A percentile compares a stretch with the other conserved stretches of the same genome.
Conservation (phyloP, 2,113 vertebrate species). For the Aspidoscelis tigris region DNA sequence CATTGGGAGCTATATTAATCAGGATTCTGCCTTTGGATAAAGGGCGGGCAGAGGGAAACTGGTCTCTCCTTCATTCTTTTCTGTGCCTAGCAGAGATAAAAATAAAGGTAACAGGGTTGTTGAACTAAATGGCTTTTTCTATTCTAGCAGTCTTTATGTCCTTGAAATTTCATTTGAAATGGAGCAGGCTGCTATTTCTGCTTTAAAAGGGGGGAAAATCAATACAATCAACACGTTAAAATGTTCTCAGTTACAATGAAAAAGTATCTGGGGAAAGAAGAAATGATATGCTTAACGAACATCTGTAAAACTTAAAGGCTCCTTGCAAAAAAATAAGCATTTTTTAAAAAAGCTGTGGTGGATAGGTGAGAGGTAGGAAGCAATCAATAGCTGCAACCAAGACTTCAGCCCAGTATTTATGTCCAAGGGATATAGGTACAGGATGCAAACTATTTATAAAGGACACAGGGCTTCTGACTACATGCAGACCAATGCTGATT, state of each 20-base stretch:
- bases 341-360: not conserved
- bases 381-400: not conserved
- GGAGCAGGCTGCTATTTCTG: conserved; percentile 37
- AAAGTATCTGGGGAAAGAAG: conserved; percentile 35
- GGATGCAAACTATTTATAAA: not conserved
- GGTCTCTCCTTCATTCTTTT: not conserved
- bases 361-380: not conserved
- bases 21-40: conserved; percentile 8
- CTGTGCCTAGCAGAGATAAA: conserved; percentile 36
- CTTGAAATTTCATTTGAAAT: conserved; percentile 47
- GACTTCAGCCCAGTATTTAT: not conserved
- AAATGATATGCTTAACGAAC: conserved; percentile 28
- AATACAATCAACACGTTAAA: conserved; percentile 40
- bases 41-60: not conserved
- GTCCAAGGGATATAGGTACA: not conserved
- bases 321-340: conserved; percentile 12
- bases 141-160: conserved; percentile 44
- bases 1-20: conserved; percentile 9
- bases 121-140: conserved; percentile 39
- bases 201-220: conserved; percentile 25
- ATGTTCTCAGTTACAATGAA: conserved; percentile 42
- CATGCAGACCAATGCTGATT: no score
- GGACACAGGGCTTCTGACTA: not conserved
- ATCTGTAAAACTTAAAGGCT: conserved; percentile 23
- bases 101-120: conserved; percentile 36